phyloP scores from a whole-genome alignment of 30 jellyfish, hydroid and myxozoan genomes.

The Clytia hemisphaerica region DNA sequence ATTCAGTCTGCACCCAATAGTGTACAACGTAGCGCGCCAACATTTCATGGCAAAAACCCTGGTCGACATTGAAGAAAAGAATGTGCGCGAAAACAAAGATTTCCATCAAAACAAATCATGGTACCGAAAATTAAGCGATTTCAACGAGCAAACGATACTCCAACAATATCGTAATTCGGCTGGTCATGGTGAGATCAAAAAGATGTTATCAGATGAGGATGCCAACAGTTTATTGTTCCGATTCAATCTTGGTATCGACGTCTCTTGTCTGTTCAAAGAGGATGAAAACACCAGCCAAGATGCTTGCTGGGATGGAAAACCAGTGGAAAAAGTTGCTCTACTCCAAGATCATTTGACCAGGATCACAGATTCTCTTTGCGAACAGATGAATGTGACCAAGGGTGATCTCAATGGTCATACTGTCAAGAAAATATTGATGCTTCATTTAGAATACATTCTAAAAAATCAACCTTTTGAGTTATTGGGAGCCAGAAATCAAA shows the following conservation, averaged over 20 bases:
- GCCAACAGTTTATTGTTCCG: constrained; percentile 18
- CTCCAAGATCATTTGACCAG: constrained; percentile 74
- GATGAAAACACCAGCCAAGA: constrained; percentile 1
- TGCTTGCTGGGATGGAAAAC: constrained; percentile 12
- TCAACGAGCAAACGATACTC: constrained; percentile 48
- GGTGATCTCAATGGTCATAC: constrained; percentile 57
- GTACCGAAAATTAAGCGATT: constrained; percentile 63
- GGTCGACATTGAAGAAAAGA: constrained; percentile 39
- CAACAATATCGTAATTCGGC: constrained; percentile 34
- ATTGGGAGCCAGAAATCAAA: constrained; percentile 27
- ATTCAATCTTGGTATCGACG: constrained; percentile 56
- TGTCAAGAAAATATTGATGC: constrained; percentile 26
- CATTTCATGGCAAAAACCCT: constrained; percentile 57
- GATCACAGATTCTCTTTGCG: constrained; percentile 46
- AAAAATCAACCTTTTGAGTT: constrained; percentile 35
- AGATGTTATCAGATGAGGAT: neutral
- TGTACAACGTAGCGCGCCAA: constrained; percentile 87
- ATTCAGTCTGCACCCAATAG: constrained; percentile 80
- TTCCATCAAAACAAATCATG: constrained; percentile 51
- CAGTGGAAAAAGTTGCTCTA: constrained; percentile 28
- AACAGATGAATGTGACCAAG: constrained; percentile 48
- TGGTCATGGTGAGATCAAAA: constrained; percentile 25
- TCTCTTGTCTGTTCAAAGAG: constrained; percentile 32
- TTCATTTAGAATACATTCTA: constrained; percentile 53
- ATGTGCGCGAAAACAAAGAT: constrained; percentile 31